A percentile compares a stretch with the other conserved stretches of the same genome.
Conservation (phyloP, 2,888 invertebrate species). For the Mythimna vitellina region DNA sequence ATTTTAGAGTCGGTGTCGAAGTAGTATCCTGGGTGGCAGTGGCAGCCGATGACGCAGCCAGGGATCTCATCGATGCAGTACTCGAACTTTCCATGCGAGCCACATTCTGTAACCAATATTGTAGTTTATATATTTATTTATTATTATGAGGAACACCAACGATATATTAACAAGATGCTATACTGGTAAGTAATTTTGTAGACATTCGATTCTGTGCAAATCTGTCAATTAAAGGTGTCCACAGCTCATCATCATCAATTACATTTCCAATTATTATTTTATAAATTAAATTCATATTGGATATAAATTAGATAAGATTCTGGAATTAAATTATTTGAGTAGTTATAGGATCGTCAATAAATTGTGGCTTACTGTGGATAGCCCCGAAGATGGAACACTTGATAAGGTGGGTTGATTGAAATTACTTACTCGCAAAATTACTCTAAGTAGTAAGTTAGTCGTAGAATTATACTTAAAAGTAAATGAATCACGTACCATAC, state of each 20-base stretch:
- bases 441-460: neutral
- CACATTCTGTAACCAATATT: constrained; percentile 78
- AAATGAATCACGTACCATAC: constrained; percentile 51
- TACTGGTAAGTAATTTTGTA: no score
- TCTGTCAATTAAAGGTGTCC: no score
- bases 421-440: neutral
- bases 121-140: neutral
- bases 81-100: constrained; percentile 84
- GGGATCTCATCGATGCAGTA: constrained; percentile 84
- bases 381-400: neutral
- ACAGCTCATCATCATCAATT: no score
- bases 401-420: neutral
- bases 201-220: no score
- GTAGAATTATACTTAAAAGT: constrained; percentile 3
- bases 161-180: no score
- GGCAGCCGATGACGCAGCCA: constrained; percentile 86
- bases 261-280: no score
- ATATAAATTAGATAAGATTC: no score
- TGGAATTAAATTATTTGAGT: no score
- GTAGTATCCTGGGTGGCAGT: constrained; percentile 86
- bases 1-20: constrained; percentile 86
- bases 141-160: no score
- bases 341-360: neutral
- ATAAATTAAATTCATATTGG: no score
- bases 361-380: neutral